Evolutionary conservation across 2,113 vertebrate genomes (phyloP), one percentile per base, ranked within the genome.

Genomic region (Burhinus bistriatus): DNA sequence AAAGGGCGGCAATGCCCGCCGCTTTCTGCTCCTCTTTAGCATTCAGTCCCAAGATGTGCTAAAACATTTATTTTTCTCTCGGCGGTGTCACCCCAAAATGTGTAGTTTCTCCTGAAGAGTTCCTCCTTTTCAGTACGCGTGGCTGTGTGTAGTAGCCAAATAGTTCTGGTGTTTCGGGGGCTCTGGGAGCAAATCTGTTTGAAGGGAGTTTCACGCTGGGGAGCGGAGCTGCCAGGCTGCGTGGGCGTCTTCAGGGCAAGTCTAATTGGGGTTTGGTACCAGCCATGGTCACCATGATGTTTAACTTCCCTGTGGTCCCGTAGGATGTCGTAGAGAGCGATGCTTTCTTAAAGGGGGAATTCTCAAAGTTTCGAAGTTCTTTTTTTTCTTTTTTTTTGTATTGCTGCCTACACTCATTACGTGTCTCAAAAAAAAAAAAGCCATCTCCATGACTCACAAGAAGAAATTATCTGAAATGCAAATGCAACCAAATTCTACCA

Each of bases 1-100:
- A 15, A 29, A 34, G 47, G 26, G n/a, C 32, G 11, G 10, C 55
- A 4, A 3, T 2, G 34, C 5, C 34, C 11, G 8, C 4, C 5
- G 25, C 26, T 17, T 44, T 52, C 57, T 11, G n/a, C 14, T 62
- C 40, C 9, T 34, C 51, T 36, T 26, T 2, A 21, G 49, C 18
- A 6, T 29, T 47, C 44, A 9, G 38, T 8, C 51, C 65, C 55
- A 42, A 55, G 20, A 38, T 14, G 18, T 21, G 47, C 61, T 27
- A 12, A 36, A 68, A 8, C 25, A 2, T 34, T n/a, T 25, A 4
- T 27, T 88, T 49, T 78, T 16, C 25, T 55, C n/a, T 44, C 9
- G 15, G 23, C 23, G 11, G 3, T 30, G 52, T 36, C 68, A 8
- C 71, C 18, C 51, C 51, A 58, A 70, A 61, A 29, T 1, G 32